Evolutionary conservation across 1,140 invertebrate species (phyloP).

Genomic region (Oppia nitens): DNA sequence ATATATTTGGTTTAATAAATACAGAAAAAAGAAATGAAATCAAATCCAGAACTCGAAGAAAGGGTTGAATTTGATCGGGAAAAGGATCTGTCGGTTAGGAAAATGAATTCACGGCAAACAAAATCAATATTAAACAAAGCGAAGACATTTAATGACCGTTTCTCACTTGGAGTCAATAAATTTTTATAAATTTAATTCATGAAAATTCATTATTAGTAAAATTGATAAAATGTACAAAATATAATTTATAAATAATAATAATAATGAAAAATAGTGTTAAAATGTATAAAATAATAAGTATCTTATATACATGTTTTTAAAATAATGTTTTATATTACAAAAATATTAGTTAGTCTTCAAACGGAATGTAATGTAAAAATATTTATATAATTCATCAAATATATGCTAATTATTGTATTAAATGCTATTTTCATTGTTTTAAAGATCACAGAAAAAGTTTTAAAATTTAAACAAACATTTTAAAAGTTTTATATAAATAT

Average conservation of each 20-base stretch:
- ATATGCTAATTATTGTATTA: no score
- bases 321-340: not conserved
- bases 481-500: not conserved
- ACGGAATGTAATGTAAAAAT: not conserved
- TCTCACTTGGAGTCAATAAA: constrained; percentile 7
- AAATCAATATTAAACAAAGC: constrained; percentile 1
- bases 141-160: not conserved
- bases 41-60: not conserved
- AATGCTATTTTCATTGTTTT: not conserved
- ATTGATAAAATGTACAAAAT: not conserved
- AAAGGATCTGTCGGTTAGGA: constrained; percentile 4
- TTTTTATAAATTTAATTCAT: constrained; percentile 1
- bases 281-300: no score
- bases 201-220: not conserved
- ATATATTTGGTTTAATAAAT: no score
- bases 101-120: constrained; percentile 7
- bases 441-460: not conserved
- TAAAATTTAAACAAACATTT: not conserved
- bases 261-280: no score
- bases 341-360: not conserved
- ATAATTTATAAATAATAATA: not conserved
- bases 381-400: no score
- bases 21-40: not conserved
- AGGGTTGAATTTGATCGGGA: constrained; percentile 11
- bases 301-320: no score